phyloP scores from a whole-genome alignment of 2,888 invertebrate species.

The Tenthredo distinguenda region DNA sequence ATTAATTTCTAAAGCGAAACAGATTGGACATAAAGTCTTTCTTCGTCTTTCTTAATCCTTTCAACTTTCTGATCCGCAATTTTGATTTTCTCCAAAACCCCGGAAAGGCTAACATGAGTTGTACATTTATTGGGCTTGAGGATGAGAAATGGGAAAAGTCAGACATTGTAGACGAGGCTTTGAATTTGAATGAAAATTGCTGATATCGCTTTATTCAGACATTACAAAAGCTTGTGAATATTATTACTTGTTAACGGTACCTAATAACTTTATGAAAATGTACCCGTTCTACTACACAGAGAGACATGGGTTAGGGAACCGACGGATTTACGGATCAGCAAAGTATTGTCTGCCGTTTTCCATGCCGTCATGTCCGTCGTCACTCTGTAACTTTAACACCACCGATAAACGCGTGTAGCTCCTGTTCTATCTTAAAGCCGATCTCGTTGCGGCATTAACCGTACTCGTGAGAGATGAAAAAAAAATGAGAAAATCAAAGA shows the following conservation, averaged over 20 bases:
- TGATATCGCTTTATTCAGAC: not conserved
- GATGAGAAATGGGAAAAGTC: not conserved
- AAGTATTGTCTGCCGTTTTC: constrained; percentile 37
- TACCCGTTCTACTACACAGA: not conserved
- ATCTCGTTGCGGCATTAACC: not conserved
- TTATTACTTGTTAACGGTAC: not conserved
- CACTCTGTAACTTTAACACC: not conserved
- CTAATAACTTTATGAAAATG: not conserved
- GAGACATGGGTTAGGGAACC: constrained; percentile 16
- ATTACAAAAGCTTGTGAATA: constrained; percentile 13
- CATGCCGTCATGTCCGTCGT: constrained; percentile 31
- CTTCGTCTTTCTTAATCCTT: not conserved
- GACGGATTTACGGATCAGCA: constrained; percentile 40
- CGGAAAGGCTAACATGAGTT: not conserved
- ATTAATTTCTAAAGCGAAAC: not conserved
- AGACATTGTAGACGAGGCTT: not conserved
- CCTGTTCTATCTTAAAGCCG: not conserved
- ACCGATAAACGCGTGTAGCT: not conserved
- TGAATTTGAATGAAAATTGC: not conserved
- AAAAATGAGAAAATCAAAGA: not conserved
- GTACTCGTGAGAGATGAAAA: not conserved
- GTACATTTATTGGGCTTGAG: not conserved
- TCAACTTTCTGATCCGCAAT: not conserved
- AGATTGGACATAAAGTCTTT: not conserved
- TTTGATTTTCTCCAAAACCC: not conserved